These are phyloP conservation scores for Pycnonotus jocosus DNA, from an alignment of 2,113 vertebrate species.

Conservation along the genomic window DNA sequence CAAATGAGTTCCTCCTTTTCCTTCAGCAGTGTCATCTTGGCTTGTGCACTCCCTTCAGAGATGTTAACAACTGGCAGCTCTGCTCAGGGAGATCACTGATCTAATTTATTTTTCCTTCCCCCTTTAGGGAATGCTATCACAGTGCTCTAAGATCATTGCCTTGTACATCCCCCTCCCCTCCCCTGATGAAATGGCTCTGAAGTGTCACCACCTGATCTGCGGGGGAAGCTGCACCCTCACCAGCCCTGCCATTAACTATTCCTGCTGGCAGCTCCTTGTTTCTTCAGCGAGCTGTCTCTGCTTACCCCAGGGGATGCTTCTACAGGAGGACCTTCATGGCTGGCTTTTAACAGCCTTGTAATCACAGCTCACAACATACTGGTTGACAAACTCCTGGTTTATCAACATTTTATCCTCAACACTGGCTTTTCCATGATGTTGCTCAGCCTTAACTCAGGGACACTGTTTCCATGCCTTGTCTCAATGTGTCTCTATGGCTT, in stretches of 20 bases:
- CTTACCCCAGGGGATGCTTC: conserved; percentile 1
- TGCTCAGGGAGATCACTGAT: conserved; percentile 47
- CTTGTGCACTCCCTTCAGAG: background rate
- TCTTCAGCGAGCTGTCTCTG: background rate
- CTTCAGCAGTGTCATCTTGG: background rate
- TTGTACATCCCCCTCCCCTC: conserved; percentile 26
- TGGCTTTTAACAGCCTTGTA: conserved; percentile 17
- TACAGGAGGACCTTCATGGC: background rate
- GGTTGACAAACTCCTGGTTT: background rate
- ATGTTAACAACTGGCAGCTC: conserved; percentile 50
- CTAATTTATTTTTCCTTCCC: conserved; percentile 54
- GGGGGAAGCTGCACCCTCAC: background rate
- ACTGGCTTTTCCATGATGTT: background rate
- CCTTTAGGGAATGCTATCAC: conserved; percentile 56
- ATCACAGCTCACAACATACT: background rate
- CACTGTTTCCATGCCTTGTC: background rate
- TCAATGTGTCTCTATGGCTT: background rate
- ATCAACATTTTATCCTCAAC: background rate
- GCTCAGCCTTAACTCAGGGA: background rate
- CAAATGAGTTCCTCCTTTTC: background rate
- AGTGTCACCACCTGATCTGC: conserved; percentile 6
- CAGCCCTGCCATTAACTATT: conserved; percentile 27
- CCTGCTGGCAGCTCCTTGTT: conserved; percentile 4
- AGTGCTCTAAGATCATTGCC: conserved; percentile 45
- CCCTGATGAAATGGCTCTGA: conserved; percentile 41